Conservation (phyloP, 2,888 invertebrate genomes). For the Chrysopilus asiliformis region DNA sequence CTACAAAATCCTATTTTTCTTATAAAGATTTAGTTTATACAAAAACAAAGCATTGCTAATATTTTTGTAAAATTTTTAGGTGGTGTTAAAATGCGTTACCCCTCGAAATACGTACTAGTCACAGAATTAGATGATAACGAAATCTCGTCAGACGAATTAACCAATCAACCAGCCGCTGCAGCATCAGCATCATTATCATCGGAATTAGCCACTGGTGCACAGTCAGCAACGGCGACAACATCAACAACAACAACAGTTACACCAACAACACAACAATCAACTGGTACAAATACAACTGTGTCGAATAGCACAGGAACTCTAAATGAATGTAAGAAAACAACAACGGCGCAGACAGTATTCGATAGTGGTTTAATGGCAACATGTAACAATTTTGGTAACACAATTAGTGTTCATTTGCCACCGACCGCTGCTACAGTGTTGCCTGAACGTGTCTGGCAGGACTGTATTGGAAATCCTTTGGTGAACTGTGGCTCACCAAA, state of each 20-base stretch:
- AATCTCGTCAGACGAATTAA: constrained; percentile 28
- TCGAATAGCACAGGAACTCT: no score
- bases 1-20: background rate
- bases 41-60: background rate
- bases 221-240: background rate
- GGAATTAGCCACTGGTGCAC: no score
- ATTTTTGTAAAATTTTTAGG: constrained; percentile 50
- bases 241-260: background rate
- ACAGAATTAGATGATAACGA: constrained; percentile 68
- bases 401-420: constrained; percentile 34
- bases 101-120: constrained; percentile 83
- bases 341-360: constrained; percentile 22
- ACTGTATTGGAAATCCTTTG: constrained; percentile 44
- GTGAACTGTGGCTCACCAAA: constrained; percentile 6
- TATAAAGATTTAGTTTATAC: constrained; percentile 1
- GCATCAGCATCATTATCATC: constrained; percentile 15
- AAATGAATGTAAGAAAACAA: constrained; percentile 8
- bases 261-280: background rate
- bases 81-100: constrained; percentile 90
- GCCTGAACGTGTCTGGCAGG: constrained; percentile 62
- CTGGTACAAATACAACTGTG: background rate
- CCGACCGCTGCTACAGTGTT: constrained; percentile 45
- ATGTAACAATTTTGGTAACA: constrained; percentile 30
- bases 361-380: constrained; percentile 13
- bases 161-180: constrained; percentile 7